phyloP scores from a whole-genome alignment of 2,888 invertebrate genomes.

The Tribolium freemani region DNA sequence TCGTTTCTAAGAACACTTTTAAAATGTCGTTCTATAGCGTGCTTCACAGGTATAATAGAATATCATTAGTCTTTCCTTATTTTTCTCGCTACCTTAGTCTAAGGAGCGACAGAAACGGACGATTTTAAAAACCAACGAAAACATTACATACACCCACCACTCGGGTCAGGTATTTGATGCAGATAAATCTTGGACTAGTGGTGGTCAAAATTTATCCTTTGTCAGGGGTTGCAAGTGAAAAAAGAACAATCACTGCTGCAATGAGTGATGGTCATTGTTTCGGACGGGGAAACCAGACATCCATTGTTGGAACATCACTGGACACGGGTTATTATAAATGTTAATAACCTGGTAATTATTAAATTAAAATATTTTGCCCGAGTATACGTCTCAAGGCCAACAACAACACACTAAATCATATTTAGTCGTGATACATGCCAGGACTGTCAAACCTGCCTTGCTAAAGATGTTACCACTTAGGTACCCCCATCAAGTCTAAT shows the following conservation, averaged over 20 bases:
- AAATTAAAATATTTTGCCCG: slow-evolving; percentile 33
- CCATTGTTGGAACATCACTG: slow-evolving; percentile 3
- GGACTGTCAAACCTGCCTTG: background rate
- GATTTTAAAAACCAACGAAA: slow-evolving; percentile 25
- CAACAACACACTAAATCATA: slow-evolving; percentile 5
- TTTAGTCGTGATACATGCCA: background rate
- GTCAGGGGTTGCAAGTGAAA: slow-evolving; percentile 18
- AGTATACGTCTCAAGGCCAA: slow-evolving; percentile 28
- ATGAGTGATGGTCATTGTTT: slow-evolving; percentile 23
- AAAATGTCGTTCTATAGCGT: slow-evolving; percentile 41
- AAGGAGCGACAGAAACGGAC: slow-evolving; percentile 12
- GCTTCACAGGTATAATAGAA: slow-evolving; percentile 42
- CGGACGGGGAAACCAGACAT: background rate
- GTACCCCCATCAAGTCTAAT: background rate
- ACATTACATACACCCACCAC: slow-evolving; percentile 33
- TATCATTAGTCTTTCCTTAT: slow-evolving; percentile 28
- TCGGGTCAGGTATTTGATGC: slow-evolving; percentile 29
- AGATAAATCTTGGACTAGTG: slow-evolving; percentile 27
- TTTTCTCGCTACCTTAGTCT: background rate
- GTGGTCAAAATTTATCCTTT: slow-evolving; percentile 24
- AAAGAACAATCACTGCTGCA: slow-evolving; percentile 7
- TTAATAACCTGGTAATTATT: slow-evolving; percentile 22
- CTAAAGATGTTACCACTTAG: background rate
- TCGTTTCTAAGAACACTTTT: slow-evolving; percentile 38
- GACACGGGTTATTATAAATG: slow-evolving; percentile 7